These are phyloP conservation scores for Brotogeris chrysoptera DNA, from an alignment of 2,797 vertebrate species.

Conservation along the genomic window DNA sequence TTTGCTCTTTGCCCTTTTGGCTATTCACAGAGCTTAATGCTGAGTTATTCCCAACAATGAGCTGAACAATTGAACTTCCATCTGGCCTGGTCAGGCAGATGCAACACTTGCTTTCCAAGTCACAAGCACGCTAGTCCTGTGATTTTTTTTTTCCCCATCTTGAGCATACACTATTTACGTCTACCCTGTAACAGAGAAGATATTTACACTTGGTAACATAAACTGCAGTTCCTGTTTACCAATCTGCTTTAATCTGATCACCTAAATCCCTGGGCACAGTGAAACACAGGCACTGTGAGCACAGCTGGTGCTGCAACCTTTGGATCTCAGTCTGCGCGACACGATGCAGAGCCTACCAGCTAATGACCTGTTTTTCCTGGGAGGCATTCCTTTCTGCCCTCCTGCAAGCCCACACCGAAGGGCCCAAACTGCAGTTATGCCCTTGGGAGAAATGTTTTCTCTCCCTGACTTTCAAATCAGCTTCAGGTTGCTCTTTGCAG, in stretches of 20 bases:
- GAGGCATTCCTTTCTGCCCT: not conserved
- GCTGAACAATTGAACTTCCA: not conserved
- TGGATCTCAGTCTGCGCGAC: not conserved
- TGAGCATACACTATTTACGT: not conserved
- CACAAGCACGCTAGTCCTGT: not conserved
- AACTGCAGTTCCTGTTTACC: not conserved
- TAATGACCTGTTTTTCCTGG: not conserved
- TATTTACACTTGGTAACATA: not conserved
- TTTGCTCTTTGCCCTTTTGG: conserved; percentile 28
- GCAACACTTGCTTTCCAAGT: not conserved
- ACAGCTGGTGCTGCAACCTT: conserved; percentile 23
- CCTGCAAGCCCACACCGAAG: fast-evolving
- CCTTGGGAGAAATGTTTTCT: not conserved
- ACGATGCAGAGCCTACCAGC: not conserved
- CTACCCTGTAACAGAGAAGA: not conserved
- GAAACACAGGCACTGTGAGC: not conserved
- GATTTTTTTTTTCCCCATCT: not conserved
- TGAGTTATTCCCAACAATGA: not conserved
- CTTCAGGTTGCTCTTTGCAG: not conserved
- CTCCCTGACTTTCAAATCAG: not conserved
- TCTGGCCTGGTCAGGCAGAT: not conserved
- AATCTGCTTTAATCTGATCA: conserved; percentile 18
- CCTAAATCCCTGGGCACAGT: not conserved
- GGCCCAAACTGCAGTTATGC: not conserved
- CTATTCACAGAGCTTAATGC: not conserved